Evolutionary conservation across 1,140 invertebrate species (phyloP).

Genomic region (Diploscapter pachys): DNA sequence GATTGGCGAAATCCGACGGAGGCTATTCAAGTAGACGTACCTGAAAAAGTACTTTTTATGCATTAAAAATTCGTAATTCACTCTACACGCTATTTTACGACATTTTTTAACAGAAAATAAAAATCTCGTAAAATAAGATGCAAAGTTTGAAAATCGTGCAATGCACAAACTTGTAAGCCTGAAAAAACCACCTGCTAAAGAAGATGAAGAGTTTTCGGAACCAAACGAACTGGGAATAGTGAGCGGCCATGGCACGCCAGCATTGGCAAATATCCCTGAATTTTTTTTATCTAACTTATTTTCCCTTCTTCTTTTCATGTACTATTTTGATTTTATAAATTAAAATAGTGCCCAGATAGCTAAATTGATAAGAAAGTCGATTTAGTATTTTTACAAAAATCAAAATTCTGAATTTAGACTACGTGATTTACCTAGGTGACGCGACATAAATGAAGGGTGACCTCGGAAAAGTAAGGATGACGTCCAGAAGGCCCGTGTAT

Average conservation of each 20-base stretch:
- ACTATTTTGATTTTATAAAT: background rate
- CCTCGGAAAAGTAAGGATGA: conserved; percentile 50
- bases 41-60: conserved; percentile 2
- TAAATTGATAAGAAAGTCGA: background rate
- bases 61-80: too few relatives aligned
- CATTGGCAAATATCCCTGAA: conserved; percentile 39
- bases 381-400: too few relatives aligned
- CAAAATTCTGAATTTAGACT: too few relatives aligned
- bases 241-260: conserved; percentile 74
- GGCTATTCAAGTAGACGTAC: conserved; percentile 30
- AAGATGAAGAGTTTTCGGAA: conserved; percentile 81
- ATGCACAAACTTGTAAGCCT: background rate
- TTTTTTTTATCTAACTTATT: background rate
- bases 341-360: background rate
- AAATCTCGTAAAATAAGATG: too few relatives aligned
- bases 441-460: conserved; percentile 37
- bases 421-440: background rate
- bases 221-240: conserved; percentile 85
- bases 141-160: background rate
- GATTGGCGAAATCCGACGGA: conserved; percentile 26
- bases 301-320: conserved; percentile 11
- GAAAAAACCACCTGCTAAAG: conserved; percentile 78
- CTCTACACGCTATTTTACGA: too few relatives aligned
- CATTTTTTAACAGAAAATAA: too few relatives aligned
- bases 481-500: conserved; percentile 53